These are phyloP conservation scores for Monodelphis domestica DNA, from an alignment of 2,797 vertebrate species.

Conservation along the genomic window DNA sequence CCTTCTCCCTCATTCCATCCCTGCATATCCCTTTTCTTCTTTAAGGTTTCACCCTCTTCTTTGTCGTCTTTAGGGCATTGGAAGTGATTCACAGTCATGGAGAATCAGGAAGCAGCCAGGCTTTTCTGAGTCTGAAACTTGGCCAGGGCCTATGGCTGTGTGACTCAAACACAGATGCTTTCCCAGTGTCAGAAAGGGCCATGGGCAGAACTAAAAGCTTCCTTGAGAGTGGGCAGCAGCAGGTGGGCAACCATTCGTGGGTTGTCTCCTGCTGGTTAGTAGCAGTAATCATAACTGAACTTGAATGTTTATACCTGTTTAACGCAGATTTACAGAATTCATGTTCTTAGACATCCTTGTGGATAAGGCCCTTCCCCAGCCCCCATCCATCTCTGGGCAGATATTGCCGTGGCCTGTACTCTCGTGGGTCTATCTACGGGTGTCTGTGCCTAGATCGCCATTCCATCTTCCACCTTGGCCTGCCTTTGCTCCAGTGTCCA, in stretches of 20 bases:
- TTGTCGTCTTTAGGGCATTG: too few relatives aligned
- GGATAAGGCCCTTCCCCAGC: neutral
- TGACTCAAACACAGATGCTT: conserved; percentile 1
- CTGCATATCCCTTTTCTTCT: neutral
- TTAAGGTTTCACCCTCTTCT: neutral
- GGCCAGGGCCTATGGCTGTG: neutral
- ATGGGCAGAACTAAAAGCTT: neutral
- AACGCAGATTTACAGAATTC: neutral
- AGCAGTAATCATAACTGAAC: neutral
- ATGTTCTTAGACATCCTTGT: neutral
- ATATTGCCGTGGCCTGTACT: too few relatives aligned
- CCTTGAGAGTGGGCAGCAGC: neutral
- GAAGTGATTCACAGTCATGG: neutral
- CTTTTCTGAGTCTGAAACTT: neutral
- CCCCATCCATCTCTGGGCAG: neutral
- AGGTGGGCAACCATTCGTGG: neutral
- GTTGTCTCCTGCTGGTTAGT: neutral
- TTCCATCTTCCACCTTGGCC: neutral
- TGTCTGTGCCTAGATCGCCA: neutral
- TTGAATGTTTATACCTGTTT: neutral
- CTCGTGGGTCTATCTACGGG: too few relatives aligned
- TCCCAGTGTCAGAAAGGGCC: neutral
- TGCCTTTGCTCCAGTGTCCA: neutral
- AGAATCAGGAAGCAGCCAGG: neutral
- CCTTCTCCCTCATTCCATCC: neutral